phyloP scores from a whole-genome alignment of 2,113 vertebrate species.

The Carassius auratus region DNA sequence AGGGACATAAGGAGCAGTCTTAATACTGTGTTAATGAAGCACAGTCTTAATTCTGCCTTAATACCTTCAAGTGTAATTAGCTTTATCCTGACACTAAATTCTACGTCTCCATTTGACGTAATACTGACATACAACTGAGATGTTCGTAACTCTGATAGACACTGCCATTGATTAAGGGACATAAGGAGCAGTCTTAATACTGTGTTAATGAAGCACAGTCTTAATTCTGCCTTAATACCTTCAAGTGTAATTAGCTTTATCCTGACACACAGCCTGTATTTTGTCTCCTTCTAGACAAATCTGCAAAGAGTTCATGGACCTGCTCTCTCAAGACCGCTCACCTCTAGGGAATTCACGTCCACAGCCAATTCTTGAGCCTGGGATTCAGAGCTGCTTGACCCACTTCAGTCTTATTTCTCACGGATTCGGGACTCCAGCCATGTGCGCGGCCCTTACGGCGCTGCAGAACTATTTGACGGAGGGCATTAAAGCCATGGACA shows the following conservation, averaged over 20 bases:
- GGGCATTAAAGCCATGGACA: slow-evolving; percentile 99
- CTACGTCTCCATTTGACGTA: not conserved
- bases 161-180: slow-evolving; percentile 36
- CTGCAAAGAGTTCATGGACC: slow-evolving; percentile 99
- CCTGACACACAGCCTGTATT: slow-evolving; percentile 49
- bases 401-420: slow-evolving; percentile 99
- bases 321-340: slow-evolving; percentile 99
- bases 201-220: too few relatives aligned
- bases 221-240: slow-evolving; percentile 38
- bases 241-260: slow-evolving; percentile 42
- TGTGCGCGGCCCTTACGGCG: slow-evolving; percentile 96
- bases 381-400: slow-evolving; percentile 99
- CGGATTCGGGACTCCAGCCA: slow-evolving; percentile 96
- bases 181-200: slow-evolving; percentile 38
- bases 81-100: slow-evolving; percentile 20
- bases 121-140: slow-evolving; percentile 26
- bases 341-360: slow-evolving; percentile 97
- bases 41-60: slow-evolving; percentile 17
- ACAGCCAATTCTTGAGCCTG: slow-evolving; percentile 97
- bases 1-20: slow-evolving; percentile 34
- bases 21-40: not conserved
- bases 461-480: slow-evolving; percentile 99
- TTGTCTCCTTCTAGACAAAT: slow-evolving; percentile 88
- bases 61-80: slow-evolving; percentile 46
- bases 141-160: not conserved